Base-by-base conservation (phyloP, 53 echinoderm and acorn worm species). In the Echinometra lucunter region DNA sequence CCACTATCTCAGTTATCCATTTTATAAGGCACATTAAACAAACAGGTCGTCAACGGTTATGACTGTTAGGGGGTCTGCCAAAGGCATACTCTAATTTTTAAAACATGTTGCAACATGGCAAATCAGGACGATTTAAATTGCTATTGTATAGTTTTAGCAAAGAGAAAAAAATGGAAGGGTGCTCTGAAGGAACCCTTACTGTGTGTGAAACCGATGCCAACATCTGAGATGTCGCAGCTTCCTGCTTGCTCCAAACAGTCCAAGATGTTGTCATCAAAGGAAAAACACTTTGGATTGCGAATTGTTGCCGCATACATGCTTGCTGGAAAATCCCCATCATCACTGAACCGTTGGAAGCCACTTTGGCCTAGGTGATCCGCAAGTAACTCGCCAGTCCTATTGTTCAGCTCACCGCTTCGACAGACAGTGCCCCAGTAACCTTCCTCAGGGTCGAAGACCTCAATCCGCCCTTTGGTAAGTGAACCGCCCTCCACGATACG, bases 401-500 rank as follows among this genome's bases (percentile, higher is more conserved):
- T n/a, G 49, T 8, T 72, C 47, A 92, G 10, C 3, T 55, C 69
- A 6, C 44, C 44, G 15, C 69, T 25, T 21, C 40, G 34, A 19
- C 92, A 92, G 69, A 92, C 37, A 21, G 92, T 92, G 74, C 92
- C 92, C 92, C 92, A 92, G 0, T 32, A 4, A 7, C 35, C 6
- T 32, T 40, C 66, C 27, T 6, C 45, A 53, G 25, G 44, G 44
- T 92, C 92, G 23, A 92, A 92, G 92, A 74, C 49, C 57, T 92
- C 92, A 6, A 92, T 35, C 19, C 92, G 49, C 15, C 92, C 92
- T 37, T n/a, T 9, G 28, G 92, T 92, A 12, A 92, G 35, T 44
- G 69, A 67, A 18, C 6, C 72, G 69, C 92, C 92, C 44, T 92
- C 72, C n/a, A 92, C 92, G 40, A 92, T 49, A 40, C 92, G 92